phyloP scores from a whole-genome alignment of 1,140 invertebrate genomes.

The Drosophila cardini region DNA sequence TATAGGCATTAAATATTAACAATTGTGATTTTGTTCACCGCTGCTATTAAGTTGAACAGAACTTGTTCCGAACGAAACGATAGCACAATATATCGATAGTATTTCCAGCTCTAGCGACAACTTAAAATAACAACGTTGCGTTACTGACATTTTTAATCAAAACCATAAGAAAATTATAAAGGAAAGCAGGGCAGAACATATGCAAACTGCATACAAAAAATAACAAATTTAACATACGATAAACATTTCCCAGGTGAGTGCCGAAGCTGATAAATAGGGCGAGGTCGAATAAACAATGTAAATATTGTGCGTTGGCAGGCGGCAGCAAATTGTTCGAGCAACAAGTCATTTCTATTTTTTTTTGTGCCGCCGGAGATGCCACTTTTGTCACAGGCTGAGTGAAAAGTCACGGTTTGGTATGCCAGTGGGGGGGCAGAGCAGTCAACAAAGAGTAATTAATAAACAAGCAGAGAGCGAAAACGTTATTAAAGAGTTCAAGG shows the following conservation, averaged over 20 bases:
- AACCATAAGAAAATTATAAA: slow-evolving; percentile 25
- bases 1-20: too few species aligned
- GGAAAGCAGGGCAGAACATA: not conserved
- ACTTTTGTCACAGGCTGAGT: slow-evolving; percentile 36
- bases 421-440: not conserved
- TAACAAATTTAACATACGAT: slow-evolving; percentile 19
- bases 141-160: slow-evolving; percentile 26
- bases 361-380: slow-evolving; percentile 52
- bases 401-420: slow-evolving; percentile 20
- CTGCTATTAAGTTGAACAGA: too few species aligned
- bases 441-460: not conserved
- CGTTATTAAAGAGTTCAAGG: not conserved
- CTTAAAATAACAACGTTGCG: slow-evolving; percentile 40
- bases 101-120: slow-evolving; percentile 4
- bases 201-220: slow-evolving; percentile 16
- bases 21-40: too few species aligned
- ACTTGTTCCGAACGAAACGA: not conserved
- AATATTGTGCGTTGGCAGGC: slow-evolving; percentile 62
- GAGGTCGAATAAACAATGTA: slow-evolving; percentile 38
- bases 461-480: not conserved
- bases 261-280: slow-evolving; percentile 6
- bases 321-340: slow-evolving; percentile 50
- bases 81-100: not conserved
- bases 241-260: slow-evolving; percentile 56
- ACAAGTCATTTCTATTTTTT: slow-evolving; percentile 62